phyloP scores from a whole-genome alignment of 2,888 invertebrate genomes.

The Congeria kusceri region DNA sequence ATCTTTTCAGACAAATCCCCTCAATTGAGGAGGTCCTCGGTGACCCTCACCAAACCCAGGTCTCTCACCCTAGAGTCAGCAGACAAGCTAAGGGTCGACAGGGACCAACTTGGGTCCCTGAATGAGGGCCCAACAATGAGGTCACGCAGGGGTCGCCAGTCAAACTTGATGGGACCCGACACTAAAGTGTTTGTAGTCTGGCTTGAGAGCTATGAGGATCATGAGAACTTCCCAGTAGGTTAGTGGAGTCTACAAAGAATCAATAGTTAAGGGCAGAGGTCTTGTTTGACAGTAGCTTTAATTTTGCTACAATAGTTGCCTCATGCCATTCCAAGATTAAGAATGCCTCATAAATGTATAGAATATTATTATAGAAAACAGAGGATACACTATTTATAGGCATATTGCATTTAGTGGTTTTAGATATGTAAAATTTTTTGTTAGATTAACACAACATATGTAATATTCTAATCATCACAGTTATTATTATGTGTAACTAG shows the following conservation, averaged over 20 bases:
- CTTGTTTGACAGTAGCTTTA: too few relatives aligned
- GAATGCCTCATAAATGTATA: too few relatives aligned
- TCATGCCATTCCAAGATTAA: too few relatives aligned
- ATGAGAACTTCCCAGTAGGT: conserved; percentile 95
- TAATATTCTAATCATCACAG: too few relatives aligned
- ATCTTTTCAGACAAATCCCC: conserved; percentile 70
- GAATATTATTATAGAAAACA: too few relatives aligned
- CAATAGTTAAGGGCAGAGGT: too few relatives aligned
- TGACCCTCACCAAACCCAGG: conserved; percentile 75
- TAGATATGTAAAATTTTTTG: too few relatives aligned
- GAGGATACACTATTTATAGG: too few relatives aligned
- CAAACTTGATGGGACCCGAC: conserved; percentile 81
- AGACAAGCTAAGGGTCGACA: conserved; percentile 66
- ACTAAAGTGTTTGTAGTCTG: conserved; percentile 91
- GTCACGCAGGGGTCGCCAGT: conserved; percentile 72
- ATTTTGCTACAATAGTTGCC: too few relatives aligned
- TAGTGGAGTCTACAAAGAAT: conserved; percentile 72
- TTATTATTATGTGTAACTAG: too few relatives aligned
- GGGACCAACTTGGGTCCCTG: conserved; percentile 76
- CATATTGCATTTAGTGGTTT: too few relatives aligned
- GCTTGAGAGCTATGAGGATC: conserved; percentile 98
- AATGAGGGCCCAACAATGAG: conserved; percentile 69
- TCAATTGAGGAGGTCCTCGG: conserved; percentile 51
- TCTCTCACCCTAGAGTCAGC: conserved; percentile 81
- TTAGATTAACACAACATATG: too few relatives aligned